A percentile compares a stretch with the other conserved stretches of the same genome.
Evolutionary conservation across 1,140 invertebrate species (phyloP).

Genomic region (Globodera rostochiensis): DNA sequence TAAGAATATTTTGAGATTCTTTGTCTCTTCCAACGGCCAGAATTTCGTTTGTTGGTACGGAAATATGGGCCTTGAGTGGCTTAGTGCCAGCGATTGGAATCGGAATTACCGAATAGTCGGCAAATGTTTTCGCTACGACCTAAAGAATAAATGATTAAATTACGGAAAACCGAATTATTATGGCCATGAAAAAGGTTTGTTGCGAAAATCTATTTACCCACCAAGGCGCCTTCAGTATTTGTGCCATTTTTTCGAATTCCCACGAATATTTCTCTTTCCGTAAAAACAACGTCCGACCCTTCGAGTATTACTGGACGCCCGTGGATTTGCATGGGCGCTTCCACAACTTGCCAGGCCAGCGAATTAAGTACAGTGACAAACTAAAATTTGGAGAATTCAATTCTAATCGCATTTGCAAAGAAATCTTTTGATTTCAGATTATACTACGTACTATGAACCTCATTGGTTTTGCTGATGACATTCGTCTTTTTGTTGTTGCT

Average conservation of each 20-base stretch:
- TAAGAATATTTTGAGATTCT: conserved; percentile 49
- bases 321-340: conserved; percentile 48
- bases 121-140: conserved; percentile 56
- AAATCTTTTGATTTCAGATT: not conserved
- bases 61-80: conserved; percentile 56
- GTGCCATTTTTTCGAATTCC: conserved; percentile 63
- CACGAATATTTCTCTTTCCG: conserved; percentile 62
- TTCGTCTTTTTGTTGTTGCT: conserved; percentile 72
- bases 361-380: conserved; percentile 19
- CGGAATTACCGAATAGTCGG: conserved; percentile 59
- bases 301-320: conserved; percentile 57
- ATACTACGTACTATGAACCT: conserved; percentile 70
- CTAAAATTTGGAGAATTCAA: not conserved
- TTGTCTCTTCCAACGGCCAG: conserved; percentile 53
- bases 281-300: conserved; percentile 60
- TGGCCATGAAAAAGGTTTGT: not conserved
- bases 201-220: conserved; percentile 39
- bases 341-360: conserved; percentile 56
- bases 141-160: conserved; percentile 28
- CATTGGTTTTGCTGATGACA: conserved; percentile 66
- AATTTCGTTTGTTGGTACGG: conserved; percentile 51
- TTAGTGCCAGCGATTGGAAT: conserved; percentile 40
- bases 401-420: not conserved
- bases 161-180: conserved; percentile 24
- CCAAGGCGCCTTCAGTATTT: conserved; percentile 61